phyloP scores from a whole-genome alignment of 2,113 vertebrate species.

The Pyxicephalus adspersus region DNA sequence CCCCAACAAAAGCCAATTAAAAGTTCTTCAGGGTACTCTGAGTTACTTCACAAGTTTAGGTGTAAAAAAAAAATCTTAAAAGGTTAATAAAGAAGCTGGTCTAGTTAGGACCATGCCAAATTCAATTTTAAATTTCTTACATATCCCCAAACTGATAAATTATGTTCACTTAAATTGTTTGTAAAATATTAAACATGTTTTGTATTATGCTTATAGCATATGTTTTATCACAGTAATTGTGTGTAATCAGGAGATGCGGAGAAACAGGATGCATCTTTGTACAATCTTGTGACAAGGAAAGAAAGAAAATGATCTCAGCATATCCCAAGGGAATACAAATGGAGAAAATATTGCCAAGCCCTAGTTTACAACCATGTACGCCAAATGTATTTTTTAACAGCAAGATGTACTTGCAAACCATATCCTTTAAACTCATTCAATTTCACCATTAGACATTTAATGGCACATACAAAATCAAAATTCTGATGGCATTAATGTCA shows the following conservation, averaged over 20 bases:
- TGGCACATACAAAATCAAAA: constrained; percentile 7
- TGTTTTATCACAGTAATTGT: constrained; percentile 13
- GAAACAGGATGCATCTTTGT: constrained; percentile 33
- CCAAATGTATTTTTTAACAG: constrained; percentile 19
- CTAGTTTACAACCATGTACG: constrained; percentile 25
- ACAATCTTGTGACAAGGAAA: constrained; percentile 21
- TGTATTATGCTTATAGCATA: neutral
- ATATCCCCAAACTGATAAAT: too few species aligned
- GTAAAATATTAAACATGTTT: too few species aligned
- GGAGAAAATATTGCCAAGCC: constrained; percentile 26
- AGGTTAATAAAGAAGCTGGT: too few species aligned
- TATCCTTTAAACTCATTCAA: constrained; percentile 10
- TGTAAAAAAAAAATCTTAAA: too few species aligned
- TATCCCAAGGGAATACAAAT: constrained; percentile 16
- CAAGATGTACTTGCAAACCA: neutral
- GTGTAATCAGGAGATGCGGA: constrained; percentile 19
- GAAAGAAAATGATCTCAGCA: constrained; percentile 37
- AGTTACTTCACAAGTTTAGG: too few species aligned
- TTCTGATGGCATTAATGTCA: constrained; percentile 20
- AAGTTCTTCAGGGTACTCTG: too few species aligned
- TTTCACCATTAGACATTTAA: constrained; percentile 25
- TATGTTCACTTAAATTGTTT: too few species aligned
- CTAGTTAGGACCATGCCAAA: too few species aligned
- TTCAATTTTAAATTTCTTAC: too few species aligned
- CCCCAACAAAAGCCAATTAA: too few species aligned